Conservation (phyloP, 1,140 invertebrate genomes). For the Bombus pascuorum region DNA sequence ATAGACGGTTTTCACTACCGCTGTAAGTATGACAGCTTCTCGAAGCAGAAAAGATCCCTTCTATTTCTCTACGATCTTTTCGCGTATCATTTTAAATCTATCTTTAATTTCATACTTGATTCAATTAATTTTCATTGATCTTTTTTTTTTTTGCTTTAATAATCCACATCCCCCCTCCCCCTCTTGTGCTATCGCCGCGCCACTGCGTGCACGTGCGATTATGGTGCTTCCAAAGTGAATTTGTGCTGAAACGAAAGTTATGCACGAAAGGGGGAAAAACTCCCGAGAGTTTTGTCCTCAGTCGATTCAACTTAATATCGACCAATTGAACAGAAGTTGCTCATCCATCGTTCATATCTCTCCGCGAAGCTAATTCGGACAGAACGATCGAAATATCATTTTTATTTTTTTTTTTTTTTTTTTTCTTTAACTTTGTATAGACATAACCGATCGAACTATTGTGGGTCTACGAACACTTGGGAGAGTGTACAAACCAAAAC, state of each 20-base stretch:
- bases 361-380: not conserved
- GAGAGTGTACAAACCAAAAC: not conserved
- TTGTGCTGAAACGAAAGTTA: slow-evolving; percentile 46
- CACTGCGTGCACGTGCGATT: slow-evolving; percentile 76
- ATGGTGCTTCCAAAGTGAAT: slow-evolving; percentile 56
- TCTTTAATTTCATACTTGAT: not conserved
- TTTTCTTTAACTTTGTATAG: too few relatives aligned
- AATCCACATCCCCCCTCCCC: slow-evolving; percentile 38
- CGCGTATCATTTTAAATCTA: not conserved
- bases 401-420: too few relatives aligned
- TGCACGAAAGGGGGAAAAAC: slow-evolving; percentile 24
- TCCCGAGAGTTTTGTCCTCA: slow-evolving; percentile 31
- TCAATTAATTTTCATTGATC: not conserved
- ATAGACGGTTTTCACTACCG: not conserved
- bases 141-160: not conserved
- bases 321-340: slow-evolving; percentile 53
- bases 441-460: not conserved
- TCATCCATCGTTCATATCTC: slow-evolving; percentile 1
- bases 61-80: not conserved
- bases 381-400: not conserved
- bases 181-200: slow-evolving; percentile 77
- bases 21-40: not conserved
- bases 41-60: not conserved
- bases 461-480: not conserved
- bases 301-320: slow-evolving; percentile 64